Conservation (phyloP, 2,113 vertebrate genomes). For the Pygoscelis adeliae region DNA sequence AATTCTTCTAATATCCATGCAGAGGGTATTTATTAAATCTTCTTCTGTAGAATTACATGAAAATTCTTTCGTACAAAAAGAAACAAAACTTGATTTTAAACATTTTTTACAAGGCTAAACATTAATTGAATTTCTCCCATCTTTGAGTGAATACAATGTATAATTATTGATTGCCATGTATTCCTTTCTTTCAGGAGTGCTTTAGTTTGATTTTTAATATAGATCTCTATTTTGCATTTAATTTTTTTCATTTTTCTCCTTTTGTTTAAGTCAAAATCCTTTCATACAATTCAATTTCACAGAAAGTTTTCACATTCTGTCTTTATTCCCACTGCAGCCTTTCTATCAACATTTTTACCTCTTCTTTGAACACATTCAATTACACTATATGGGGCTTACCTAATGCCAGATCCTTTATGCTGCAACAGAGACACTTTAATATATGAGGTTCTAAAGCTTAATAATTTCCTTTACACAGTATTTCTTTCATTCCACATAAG, state of each 20-base stretch:
- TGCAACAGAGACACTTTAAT: neutral
- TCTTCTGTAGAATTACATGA: neutral
- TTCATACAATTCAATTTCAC: neutral
- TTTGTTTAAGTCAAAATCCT: neutral
- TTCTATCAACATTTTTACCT: constrained; percentile 8
- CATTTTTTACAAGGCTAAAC: neutral
- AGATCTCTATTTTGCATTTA: neutral
- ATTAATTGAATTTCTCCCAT: neutral
- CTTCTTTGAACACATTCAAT: neutral
- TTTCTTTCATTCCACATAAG: neutral
- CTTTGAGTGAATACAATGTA: neutral
- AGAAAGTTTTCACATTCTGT: neutral
- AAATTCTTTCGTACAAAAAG: neutral
- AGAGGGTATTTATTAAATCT: neutral
- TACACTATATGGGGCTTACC: neutral
- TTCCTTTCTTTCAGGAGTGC: neutral
- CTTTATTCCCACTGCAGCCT: neutral
- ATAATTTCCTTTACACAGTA: neutral
- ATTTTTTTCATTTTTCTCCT: neutral
- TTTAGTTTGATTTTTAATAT: neutral
- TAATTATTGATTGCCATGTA: neutral
- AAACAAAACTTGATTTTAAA: neutral
- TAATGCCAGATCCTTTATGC: neutral
- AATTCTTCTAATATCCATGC: neutral
- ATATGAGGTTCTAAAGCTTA: neutral